Percentiles rank a stretch among this genome's conserved stretches.
phyloP scores from a whole-genome alignment of 2,888 invertebrate species.

The Acholoe squamosa region DNA sequence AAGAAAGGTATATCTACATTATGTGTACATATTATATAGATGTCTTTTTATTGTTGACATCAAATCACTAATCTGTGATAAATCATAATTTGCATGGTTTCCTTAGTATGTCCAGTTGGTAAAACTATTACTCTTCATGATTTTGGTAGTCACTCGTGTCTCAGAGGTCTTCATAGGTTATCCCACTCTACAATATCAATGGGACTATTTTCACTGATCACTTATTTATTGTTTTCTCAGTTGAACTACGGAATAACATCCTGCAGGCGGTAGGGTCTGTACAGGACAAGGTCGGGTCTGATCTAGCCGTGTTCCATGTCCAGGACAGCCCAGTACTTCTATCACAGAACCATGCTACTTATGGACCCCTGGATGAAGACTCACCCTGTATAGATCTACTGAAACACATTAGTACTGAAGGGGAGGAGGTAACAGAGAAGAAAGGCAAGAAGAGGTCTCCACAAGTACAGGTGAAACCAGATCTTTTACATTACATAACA shows the following conservation, averaged over 20 bases:
- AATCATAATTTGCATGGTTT: no score
- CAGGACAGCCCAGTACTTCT: constrained; percentile 54
- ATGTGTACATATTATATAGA: background rate
- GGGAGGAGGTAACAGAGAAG: constrained; percentile 64
- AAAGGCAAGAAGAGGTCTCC: constrained; percentile 66
- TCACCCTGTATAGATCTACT: constrained; percentile 70
- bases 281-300: constrained; percentile 38
- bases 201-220: no score
- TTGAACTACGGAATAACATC: constrained; percentile 32
- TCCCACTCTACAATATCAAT: no score
- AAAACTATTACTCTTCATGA: no score
- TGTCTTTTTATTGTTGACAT: no score
- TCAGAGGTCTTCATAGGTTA: no score
- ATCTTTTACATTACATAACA: no score
- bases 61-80: no score
- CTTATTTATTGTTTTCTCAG: background rate
- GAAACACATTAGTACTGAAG: constrained; percentile 67
- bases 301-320: constrained; percentile 46
- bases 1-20: background rate
- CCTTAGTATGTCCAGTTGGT: no score
- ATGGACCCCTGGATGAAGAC: constrained; percentile 54
- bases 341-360: background rate
- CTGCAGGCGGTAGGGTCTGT: background rate
- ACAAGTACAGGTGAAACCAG: constrained; percentile 63
- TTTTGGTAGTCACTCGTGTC: no score